A percentile compares a stretch with the other conserved stretches of the same genome.
These are phyloP conservation scores for Galago senegalensis DNA, from an alignment of 2,797 vertebrate species.

Conservation along the genomic window DNA sequence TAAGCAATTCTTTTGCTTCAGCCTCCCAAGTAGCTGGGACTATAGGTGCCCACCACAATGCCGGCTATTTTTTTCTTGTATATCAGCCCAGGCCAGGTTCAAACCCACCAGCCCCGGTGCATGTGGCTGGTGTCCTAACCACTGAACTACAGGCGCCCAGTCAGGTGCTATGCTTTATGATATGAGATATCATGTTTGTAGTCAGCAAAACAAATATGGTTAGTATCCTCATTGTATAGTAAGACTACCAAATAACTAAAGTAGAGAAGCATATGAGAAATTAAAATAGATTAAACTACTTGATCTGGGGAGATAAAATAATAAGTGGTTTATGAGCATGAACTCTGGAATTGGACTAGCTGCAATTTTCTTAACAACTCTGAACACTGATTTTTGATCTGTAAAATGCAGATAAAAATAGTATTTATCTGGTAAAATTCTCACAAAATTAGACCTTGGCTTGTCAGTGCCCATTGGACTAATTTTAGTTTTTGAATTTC, in stretches of 20 bases:
- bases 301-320: not conserved
- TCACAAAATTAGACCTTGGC: not conserved
- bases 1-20: no score
- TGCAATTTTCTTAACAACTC: not conserved
- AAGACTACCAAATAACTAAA: not conserved
- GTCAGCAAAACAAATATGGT: slow-evolving; percentile 9
- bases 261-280: not conserved
- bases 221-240: not conserved
- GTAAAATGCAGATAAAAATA: not conserved
- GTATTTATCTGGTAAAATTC: not conserved
- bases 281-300: not conserved
- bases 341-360: not conserved
- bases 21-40: no score
- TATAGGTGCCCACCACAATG: no score
- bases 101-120: no score
- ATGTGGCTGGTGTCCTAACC: no score
- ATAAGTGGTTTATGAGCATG: not conserved
- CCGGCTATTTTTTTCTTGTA: no score
- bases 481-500: not conserved
- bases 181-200: not conserved
- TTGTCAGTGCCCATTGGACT: not conserved
- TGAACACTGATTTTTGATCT: not conserved
- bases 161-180: not conserved
- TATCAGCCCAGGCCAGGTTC: no score
- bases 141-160: no score